These are phyloP conservation scores for Parazoanthus atlanticus DNA, from an alignment of 92 coral and sea anemone species.

Conservation along the genomic window DNA sequence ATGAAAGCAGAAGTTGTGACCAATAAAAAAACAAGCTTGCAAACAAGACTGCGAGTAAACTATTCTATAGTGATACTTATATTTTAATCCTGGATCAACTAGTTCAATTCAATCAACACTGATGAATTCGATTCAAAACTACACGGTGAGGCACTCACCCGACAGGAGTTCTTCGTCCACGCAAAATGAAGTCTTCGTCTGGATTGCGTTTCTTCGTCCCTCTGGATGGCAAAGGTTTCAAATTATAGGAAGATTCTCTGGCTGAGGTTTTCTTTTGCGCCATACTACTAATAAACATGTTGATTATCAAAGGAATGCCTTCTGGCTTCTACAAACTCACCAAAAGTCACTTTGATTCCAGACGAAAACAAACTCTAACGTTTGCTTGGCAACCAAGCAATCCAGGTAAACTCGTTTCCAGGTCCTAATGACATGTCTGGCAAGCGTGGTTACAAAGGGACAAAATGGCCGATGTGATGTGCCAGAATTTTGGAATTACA, in stretches of 20 bases:
- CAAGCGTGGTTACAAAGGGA: constrained; percentile 9
- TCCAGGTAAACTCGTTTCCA: constrained; percentile 13
- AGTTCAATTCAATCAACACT: neutral
- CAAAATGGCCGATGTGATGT: neutral
- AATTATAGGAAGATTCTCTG: constrained; percentile 65
- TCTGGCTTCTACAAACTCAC: neutral
- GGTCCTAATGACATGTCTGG: neutral
- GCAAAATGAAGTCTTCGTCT: constrained; percentile 91
- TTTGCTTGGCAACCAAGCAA: constrained; percentile 32
- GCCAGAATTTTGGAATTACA: neutral
- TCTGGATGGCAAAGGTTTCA: constrained; percentile 84
- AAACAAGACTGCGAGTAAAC: neutral
- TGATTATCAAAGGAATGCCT: neutral
- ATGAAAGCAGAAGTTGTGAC: too few relatives aligned
- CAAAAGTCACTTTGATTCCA: too few relatives aligned
- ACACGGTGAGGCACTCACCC: constrained; percentile 48
- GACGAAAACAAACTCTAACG: neutral
- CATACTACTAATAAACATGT: constrained; percentile 94
- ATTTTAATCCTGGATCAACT: neutral
- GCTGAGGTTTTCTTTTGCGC: constrained; percentile 61
- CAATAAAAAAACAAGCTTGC: neutral
- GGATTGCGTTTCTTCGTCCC: constrained; percentile 94
- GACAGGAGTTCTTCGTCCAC: constrained; percentile 80
- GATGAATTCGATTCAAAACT: neutral
- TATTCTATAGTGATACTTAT: neutral